These are phyloP conservation scores for Coreoperca whiteheadi DNA, from an alignment of 2,113 vertebrate genomes.

Conservation along the genomic window DNA sequence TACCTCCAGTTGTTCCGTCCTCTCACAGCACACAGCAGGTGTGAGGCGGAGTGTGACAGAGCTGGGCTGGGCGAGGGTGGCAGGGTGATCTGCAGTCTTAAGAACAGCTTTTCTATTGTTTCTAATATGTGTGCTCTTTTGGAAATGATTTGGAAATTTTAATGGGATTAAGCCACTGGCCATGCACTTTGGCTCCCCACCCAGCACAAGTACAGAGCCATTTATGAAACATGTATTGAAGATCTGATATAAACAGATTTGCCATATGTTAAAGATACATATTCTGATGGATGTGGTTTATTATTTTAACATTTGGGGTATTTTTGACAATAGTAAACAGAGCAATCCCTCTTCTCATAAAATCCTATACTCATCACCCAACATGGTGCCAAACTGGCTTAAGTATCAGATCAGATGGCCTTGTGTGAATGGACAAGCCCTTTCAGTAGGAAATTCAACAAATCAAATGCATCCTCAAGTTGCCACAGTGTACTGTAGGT, in stretches of 20 bases:
- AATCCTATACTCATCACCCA: conserved; percentile 11
- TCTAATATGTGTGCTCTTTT: conserved; percentile 51
- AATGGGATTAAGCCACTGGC: conserved; percentile 60
- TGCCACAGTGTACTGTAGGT: conserved; percentile 20
- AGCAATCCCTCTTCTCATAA: conserved; percentile 16
- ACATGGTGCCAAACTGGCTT: conserved; percentile 44
- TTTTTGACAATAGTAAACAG: conserved; percentile 3
- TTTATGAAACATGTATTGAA: conserved; percentile 12
- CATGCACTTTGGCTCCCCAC: conserved; percentile 29
- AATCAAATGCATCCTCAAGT: conserved; percentile 50
- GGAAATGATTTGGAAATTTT: conserved; percentile 67
- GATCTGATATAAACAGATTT: conserved; percentile 11
- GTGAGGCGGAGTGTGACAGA: conserved; percentile 65
- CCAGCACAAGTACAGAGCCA: conserved; percentile 11
- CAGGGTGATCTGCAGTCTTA: conserved; percentile 41
- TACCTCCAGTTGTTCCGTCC: conserved; percentile 82
- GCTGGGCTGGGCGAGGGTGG: conserved; percentile 33
- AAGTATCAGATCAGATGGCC: conserved; percentile 14
- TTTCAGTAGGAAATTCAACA: conserved; percentile 25
- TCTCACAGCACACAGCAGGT: conserved; percentile 83
- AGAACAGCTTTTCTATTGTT: conserved; percentile 84
- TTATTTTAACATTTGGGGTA: conserved; percentile 7
- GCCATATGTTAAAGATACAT: conserved; percentile 7
- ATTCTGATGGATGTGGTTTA: conserved; percentile 5
- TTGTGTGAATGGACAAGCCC: conserved; percentile 30